These are phyloP conservation scores for Epinephelus malabaricus DNA, from an alignment of 2,797 vertebrate species.

Conservation along the genomic window DNA sequence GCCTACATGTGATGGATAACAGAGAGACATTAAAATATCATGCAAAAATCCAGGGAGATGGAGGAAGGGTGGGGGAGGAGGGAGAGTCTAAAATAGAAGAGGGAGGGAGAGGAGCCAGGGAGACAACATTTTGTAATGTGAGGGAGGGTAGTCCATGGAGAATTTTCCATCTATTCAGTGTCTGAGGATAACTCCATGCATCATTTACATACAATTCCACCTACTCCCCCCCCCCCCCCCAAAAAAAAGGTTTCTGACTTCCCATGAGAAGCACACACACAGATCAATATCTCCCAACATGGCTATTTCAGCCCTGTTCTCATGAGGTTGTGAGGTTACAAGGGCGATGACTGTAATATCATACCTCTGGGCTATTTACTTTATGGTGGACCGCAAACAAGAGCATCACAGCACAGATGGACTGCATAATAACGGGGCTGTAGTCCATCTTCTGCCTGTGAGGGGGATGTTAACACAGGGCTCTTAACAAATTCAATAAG, in stretches of 20 bases:
- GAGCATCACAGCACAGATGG: constrained; percentile 56
- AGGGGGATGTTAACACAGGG: constrained; percentile 68
- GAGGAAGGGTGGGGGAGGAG: constrained; percentile 14
- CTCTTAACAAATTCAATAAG: constrained; percentile 82
- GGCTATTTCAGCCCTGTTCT: constrained; percentile 13
- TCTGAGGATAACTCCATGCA: constrained; percentile 31
- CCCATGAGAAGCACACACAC: constrained; percentile 4
- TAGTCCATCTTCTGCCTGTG: constrained; percentile 62
- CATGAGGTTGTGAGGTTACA: constrained; percentile 8
- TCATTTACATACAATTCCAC: constrained; percentile 50
- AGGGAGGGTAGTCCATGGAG: constrained; percentile 22
- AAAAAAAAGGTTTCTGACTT: background rate
- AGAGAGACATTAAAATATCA: constrained; percentile 14
- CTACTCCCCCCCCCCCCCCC: background rate
- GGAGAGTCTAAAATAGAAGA: constrained; percentile 21
- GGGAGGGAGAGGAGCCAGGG: constrained; percentile 24
- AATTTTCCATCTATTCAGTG: constrained; percentile 33
- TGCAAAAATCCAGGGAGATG: constrained; percentile 10
- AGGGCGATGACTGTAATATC: constrained; percentile 39
- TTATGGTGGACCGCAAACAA: constrained; percentile 58
- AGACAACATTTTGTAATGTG: constrained; percentile 41
- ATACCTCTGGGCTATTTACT: constrained; percentile 57
- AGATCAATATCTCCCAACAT: constrained; percentile 39
- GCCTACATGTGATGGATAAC: constrained; percentile 38
- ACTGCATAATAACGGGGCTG: constrained; percentile 53